Evolutionary conservation across 2,113 vertebrate genomes (phyloP), one percentile per base, ranked within the genome.

Genomic region (Osmerus eperlanus): DNA sequence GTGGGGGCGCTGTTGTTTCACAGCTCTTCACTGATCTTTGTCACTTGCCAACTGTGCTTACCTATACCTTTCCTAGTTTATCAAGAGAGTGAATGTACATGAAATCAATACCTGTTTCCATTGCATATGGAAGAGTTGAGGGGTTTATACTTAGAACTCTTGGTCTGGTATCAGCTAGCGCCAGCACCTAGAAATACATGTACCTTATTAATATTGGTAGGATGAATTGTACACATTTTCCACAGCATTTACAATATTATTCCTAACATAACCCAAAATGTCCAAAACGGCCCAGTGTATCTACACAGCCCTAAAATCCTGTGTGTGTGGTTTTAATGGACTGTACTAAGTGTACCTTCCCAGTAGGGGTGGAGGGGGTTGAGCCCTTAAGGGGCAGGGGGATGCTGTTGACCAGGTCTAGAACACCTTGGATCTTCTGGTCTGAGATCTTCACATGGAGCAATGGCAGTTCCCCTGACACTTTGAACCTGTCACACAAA

Each of bases 401-500:
- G 80, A 99, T 93, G 82, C 95, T 95, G 58, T 95, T 84, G 12
- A 97, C 80, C 71, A 99, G 89, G 66, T 93, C 89, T 4, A 93
- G 77, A 28, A 96, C 71, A 2, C 89, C 87, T 65, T 92, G 94
- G 67, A 99, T 93, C 88, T 97, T 99, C 88, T 93, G 91, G 80
- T 99, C 97, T 0, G 97, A 98, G 73, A 98, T 91, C 75, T 89
- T 95, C 47, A 99, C 54, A 1, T 97, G 94, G 72, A 99, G 86
- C 78, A 98, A 81, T 0, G 96, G 97, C 76, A 99, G 93, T 60
- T 95, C 97, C 9, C 97, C 97, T 0, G 93, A 95, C 7, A 97
- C 89, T 86, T 98, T 99, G 83, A 99, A 97, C 84, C 97, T 99
- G 74, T 54, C 78, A 62, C 67, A 65, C 25, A 64, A 47, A 47